Evolutionary conservation across 2,113 vertebrate genomes (phyloP).

Genomic region (Apaloderma vittatum): DNA sequence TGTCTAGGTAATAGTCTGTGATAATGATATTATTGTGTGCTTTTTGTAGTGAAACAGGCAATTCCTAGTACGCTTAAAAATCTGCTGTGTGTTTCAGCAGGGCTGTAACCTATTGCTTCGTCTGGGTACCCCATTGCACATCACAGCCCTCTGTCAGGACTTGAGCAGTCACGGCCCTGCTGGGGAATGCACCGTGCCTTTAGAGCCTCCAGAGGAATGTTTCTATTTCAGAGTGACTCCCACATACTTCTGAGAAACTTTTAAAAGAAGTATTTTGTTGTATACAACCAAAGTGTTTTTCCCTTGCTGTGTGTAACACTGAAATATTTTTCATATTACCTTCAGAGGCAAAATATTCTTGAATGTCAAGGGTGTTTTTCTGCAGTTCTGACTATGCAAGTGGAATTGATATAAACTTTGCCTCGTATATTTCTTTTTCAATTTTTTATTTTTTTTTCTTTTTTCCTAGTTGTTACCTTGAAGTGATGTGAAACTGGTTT

Average conservation of each 20-base stretch:
- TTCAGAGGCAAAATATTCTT: not conserved
- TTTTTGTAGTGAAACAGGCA: not conserved
- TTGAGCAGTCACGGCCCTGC: not conserved
- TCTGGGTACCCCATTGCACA: not conserved
- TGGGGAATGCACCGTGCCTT: not conserved
- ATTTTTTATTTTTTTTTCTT: not conserved
- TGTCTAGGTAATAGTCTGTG: not conserved
- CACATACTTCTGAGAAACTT: not conserved
- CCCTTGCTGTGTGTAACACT: not conserved
- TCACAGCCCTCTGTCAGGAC: not conserved
- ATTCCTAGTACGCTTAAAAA: not conserved
- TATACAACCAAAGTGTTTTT: not conserved
- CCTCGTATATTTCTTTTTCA: not conserved
- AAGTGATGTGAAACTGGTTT: not conserved
- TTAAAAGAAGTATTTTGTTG: not conserved
- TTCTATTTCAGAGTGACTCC: not conserved
- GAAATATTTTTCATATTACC: conserved; percentile 29
- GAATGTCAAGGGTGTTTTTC: not conserved
- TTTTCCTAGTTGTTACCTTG: not conserved
- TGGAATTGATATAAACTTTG: not conserved
- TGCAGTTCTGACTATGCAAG: not conserved
- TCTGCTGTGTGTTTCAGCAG: not conserved
- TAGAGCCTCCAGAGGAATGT: not conserved
- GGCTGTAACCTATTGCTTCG: not conserved
- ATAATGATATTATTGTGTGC: not conserved